Evolutionary conservation across 2,888 invertebrate species (phyloP).

Genomic region (Drosophila lacicola): DNA sequence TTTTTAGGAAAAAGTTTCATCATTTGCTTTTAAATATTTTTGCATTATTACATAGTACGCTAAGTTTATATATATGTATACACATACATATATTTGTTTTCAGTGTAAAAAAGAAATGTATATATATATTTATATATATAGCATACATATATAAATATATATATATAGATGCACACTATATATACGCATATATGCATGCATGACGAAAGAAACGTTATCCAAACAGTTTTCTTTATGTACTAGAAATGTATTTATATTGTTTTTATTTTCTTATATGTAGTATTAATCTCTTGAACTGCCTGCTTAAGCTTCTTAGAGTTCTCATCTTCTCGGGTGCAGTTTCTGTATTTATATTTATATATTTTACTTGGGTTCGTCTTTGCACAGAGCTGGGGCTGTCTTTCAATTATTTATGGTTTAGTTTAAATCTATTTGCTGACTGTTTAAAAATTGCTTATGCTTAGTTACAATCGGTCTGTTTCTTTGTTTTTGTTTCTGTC

Average conservation of each 20-base stretch:
- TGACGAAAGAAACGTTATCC: slow-evolving; percentile 64
- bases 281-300: slow-evolving; percentile 36
- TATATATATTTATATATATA: slow-evolving; percentile 40
- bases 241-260: slow-evolving; percentile 40
- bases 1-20: slow-evolving; percentile 80
- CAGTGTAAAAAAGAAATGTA: slow-evolving; percentile 73
- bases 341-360: slow-evolving; percentile 10
- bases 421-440: slow-evolving; percentile 42
- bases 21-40: slow-evolving; percentile 67
- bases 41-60: slow-evolving; percentile 63
- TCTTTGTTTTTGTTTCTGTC: slow-evolving; percentile 11
- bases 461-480: slow-evolving; percentile 49
- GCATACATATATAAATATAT: slow-evolving; percentile 41
- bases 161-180: slow-evolving; percentile 14
- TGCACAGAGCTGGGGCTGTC: slow-evolving; percentile 23
- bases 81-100: slow-evolving; percentile 49
- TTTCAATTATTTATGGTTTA: slow-evolving; percentile 30
- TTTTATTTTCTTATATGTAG: slow-evolving; percentile 35
- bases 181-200: slow-evolving; percentile 30
- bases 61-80: slow-evolving; percentile 30
- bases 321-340: slow-evolving; percentile 31
- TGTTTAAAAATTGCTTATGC: slow-evolving; percentile 70
- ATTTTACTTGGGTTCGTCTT: slow-evolving; percentile 10
- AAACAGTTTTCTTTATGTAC: slow-evolving; percentile 54
- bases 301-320: slow-evolving; percentile 13